Base-by-base conservation (phyloP, 2,113 vertebrate genomes). In the Hippolais icterina region DNA sequence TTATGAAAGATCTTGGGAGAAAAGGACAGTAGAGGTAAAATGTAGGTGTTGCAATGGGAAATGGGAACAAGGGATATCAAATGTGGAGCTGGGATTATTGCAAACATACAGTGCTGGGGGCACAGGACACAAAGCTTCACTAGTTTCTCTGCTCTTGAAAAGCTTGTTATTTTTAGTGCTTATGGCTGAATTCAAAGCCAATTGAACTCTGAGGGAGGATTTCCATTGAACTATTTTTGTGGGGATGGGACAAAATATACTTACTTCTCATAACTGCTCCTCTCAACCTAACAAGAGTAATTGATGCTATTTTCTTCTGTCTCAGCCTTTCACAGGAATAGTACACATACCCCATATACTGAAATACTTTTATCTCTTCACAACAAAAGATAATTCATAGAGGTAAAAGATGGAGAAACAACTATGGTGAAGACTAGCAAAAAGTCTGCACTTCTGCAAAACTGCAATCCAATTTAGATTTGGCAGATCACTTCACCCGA, bases 91-190 rank as follows among this genome's bases (percentile, higher is more conserved):
- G 4, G 46, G 70, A 81, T 89, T 86, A 71, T 49, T 78, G 93
- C 61, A 78, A 90, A 87, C 64, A 72, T 83, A 59, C 3, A 6
- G 35, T 71, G 71, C 76, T 54, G 28, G 72, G 89, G 66, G 79
- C 78, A 61, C 24, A 89, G 68, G 35, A 92, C 60, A 92, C 29
- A 94, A 93, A 94, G 93, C 89, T 89, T 75, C 83, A 22, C 71
- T 71, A 70, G 47, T 75, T 78, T 75, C 72, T 93, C 68, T 90
- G 76, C 94, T 92, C 83, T 60, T 81, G 41, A 92, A 92, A 92
- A 78, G 60, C 83, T 78, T 71, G 86, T 89, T 96, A 96, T 93
- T 97, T 97, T 94, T 95, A 94, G 93, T 68, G 80, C 91, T 90
- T 83, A 71, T 11, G 21, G 28, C 69, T 92, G 72, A 94, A 90